phyloP scores from a whole-genome alignment of 2,797 vertebrate genomes.

The Argyrosomus regius region DNA sequence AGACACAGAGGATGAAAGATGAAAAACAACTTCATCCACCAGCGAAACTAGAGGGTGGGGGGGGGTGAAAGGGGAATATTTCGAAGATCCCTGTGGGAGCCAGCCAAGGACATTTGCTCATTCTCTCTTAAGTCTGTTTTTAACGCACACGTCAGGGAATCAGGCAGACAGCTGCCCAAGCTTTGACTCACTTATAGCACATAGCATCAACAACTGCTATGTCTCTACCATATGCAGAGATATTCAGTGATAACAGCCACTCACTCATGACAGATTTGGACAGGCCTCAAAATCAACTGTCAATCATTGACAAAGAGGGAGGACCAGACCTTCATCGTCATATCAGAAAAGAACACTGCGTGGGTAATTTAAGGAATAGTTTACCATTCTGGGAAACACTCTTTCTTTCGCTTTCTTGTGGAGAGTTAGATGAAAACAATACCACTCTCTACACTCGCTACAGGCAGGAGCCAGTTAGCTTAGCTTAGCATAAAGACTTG shows the following conservation, averaged over 20 bases:
- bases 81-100: constrained; percentile 50
- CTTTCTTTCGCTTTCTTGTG: too few relatives aligned
- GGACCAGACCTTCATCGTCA: background rate
- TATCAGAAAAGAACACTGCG: background rate
- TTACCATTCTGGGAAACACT: background rate
- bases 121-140: constrained; percentile 59
- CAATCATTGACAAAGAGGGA: constrained; percentile 14
- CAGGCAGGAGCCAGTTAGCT: too few relatives aligned
- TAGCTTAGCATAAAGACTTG: too few relatives aligned
- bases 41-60: background rate
- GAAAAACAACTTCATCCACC: background rate
- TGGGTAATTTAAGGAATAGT: background rate
- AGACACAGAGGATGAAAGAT: background rate
- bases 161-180: constrained; percentile 66
- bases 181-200: constrained; percentile 57
- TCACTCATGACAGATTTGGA: constrained; percentile 21
- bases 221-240: constrained; percentile 6
- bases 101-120: constrained; percentile 42
- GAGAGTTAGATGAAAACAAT: background rate
- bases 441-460: background rate
- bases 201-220: constrained; percentile 49
- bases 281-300: constrained; percentile 10
- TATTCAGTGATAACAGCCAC: constrained; percentile 18
- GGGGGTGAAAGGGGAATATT: constrained; percentile 37
- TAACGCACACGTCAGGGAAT: constrained; percentile 42